Evolutionary conservation across 2,797 vertebrate species (phyloP).

Genomic region (Microtus californicus): DNA sequence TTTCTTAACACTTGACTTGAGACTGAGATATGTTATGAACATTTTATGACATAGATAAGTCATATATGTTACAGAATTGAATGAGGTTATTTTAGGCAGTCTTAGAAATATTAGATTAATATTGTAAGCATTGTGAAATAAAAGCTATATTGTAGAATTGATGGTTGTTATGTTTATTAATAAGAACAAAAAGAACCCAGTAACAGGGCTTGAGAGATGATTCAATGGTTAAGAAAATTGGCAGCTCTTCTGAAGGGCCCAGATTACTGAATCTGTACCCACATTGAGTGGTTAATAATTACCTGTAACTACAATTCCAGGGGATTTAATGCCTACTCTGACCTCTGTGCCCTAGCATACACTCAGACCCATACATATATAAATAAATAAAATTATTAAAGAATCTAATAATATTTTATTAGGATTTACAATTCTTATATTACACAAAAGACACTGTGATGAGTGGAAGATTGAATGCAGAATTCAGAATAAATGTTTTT

Average conservation of each 20-base stretch:
- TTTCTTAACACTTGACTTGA: background rate
- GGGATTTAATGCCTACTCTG: too few species aligned
- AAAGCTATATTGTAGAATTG: background rate
- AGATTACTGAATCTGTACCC: background rate
- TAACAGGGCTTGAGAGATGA: background rate
- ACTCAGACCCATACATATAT: background rate
- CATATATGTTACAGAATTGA: constrained; percentile 1
- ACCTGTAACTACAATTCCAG: background rate
- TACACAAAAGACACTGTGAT: background rate
- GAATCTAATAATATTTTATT: background rate
- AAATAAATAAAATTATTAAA: background rate
- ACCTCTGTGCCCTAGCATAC: background rate
- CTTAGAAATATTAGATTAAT: constrained; percentile 26
- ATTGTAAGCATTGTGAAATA: background rate
- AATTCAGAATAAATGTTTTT: background rate
- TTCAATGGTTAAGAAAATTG: background rate
- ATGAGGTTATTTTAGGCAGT: background rate
- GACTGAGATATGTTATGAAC: background rate
- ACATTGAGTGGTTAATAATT: background rate
- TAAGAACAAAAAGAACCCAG: background rate
- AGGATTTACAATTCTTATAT: background rate
- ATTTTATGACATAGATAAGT: background rate
- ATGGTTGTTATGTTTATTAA: background rate
- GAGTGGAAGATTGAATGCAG: background rate
- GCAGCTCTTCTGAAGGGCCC: background rate